Evolutionary conservation across 1,140 invertebrate species (phyloP).

Genomic region (Melitaea cinxia): DNA sequence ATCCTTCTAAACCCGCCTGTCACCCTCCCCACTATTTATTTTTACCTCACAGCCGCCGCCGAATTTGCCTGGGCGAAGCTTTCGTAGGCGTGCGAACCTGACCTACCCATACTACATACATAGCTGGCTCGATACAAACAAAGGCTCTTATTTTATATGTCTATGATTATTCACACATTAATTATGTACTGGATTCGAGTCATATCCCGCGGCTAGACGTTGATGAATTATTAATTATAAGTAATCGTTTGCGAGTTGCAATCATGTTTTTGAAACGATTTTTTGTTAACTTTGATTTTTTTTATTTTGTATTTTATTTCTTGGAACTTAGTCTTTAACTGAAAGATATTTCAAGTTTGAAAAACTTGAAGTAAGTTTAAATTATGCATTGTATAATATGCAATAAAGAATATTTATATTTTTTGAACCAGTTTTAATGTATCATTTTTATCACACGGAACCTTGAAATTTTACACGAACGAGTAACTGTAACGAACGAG

Average conservation of each 20-base stretch:
- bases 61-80: constrained; percentile 65
- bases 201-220: constrained; percentile 31
- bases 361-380: too few relatives aligned
- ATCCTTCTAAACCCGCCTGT: constrained; percentile 39
- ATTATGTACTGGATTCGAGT: constrained; percentile 12
- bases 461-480: neutral
- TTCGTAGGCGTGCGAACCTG: constrained; percentile 44
- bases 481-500: neutral
- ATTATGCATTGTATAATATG: too few relatives aligned
- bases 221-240: constrained; percentile 35
- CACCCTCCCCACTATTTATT: constrained; percentile 58
- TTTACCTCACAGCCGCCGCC: constrained; percentile 59
- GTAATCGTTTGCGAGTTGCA: constrained; percentile 2
- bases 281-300: neutral
- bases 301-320: neutral
- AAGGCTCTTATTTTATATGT: constrained; percentile 23
- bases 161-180: constrained; percentile 30
- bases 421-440: neutral
- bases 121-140: constrained; percentile 15
- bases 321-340: neutral
- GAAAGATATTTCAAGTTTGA: too few relatives aligned
- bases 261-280: constrained; percentile 1
- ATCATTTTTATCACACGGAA: neutral
- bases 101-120: constrained; percentile 47
- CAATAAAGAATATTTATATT: too few relatives aligned